These are phyloP conservation scores for Muraenolepis orangiensis DNA, from an alignment of 2,797 vertebrate species.

Conservation along the genomic window DNA sequence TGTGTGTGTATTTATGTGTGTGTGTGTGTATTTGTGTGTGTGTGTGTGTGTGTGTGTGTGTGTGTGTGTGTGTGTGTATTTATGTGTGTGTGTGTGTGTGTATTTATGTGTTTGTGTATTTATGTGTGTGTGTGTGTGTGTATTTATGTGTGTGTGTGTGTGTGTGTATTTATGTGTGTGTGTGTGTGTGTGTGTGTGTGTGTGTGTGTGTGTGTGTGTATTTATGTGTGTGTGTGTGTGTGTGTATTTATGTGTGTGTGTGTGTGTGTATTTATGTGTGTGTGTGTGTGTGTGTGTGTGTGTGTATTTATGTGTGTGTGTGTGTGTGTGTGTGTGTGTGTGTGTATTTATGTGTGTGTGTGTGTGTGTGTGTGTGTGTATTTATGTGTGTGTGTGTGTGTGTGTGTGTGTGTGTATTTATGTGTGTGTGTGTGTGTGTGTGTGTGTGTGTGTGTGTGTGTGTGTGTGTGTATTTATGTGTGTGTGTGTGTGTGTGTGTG, in stretches of 20 bases:
- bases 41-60: too few species aligned
- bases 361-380: not conserved
- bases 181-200: slow-evolving; percentile 12
- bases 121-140: too few species aligned
- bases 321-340: not conserved
- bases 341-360: not conserved
- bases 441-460: not conserved
- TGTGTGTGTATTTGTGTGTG: too few species aligned
- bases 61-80: too few species aligned
- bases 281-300: not conserved
- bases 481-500: slow-evolving; percentile 6
- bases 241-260: slow-evolving; percentile 8
- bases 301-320: not conserved
- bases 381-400: not conserved
- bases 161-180: not conserved
- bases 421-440: not conserved
- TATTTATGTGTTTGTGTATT: too few species aligned
- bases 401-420: not conserved
- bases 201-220: slow-evolving; percentile 10
- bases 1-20: too few species aligned
- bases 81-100: too few species aligned
- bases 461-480: not conserved
- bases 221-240: slow-evolving; percentile 10
- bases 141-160: not conserved
- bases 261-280: not conserved